Evolutionary conservation across 2,113 vertebrate genomes (phyloP), one percentile per base, ranked within the genome.

Genomic region (Bubalus kerabau): DNA sequence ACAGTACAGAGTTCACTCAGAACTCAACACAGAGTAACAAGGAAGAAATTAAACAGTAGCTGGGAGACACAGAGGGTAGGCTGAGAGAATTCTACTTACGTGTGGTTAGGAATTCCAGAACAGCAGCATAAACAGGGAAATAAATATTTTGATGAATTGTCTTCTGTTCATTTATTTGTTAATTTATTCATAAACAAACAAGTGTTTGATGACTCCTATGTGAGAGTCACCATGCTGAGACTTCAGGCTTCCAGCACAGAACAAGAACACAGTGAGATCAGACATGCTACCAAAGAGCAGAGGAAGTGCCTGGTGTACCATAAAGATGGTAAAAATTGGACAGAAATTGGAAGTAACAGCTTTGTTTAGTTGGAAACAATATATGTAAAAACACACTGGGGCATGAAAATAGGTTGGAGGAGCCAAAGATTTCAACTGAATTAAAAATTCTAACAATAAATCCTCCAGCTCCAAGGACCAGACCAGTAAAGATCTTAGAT

Each of bases 361-460:
- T 95, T 60, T 81, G 14, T 46, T 67, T 85, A 59, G 26, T 46
- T 86, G 52, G 50, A 71, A 89, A 87, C 3, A 43, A 62, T 36
- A 40, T 40, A 15, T 92, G 15, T 67, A 80, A 92, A 94, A 56
- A 62, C 28, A 74, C 9, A 21, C 43, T 36, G 57, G 19, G 15
- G 32, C 30, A 57, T 48, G 43, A 89, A 30, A 36, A 40, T 24
- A 26, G n/a, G 7, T 9, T 87, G 54, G 56, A 91, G 40, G 28
- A 87, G 57, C 56, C 60, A 91, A 93, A 87, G 12, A 32, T 90
- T 52, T 83, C 64, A 83, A 62, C 48, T 96, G 48, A 98, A 56
- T 28, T 78, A 23, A 26, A 97, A 97, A 98, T 97, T 96, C 76
- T 88, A 43, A 43, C 71, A 76, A 43, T 76, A 98, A 54, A 21